Evolutionary conservation across 2,797 vertebrate species (phyloP), one percentile per base, ranked within the genome.

Genomic region (Tenualosa ilisha): DNA sequence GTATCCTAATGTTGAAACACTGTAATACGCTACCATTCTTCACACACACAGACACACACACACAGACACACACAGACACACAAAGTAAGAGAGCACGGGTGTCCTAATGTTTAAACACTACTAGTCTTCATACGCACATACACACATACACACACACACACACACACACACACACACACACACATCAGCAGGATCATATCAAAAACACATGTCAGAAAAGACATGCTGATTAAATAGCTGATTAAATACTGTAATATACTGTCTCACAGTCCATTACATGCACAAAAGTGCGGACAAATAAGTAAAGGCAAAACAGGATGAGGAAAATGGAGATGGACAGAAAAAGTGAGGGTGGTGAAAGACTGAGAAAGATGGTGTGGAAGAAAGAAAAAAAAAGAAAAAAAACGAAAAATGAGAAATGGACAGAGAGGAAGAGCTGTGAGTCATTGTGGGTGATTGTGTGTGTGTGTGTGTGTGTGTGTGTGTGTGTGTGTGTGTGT

Each of bases 371-470:
- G 54, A 56, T 22, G 20, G 54, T 22, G 20, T 56, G 54, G 17
- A 17, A 56, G 54, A 15, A 53, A 56, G 54, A 56, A 5, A 20
- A 5, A 56, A 17, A 1, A 3, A 22, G 54, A 56, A 20, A 56
- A 56, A 56, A 0, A 5, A 56, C 5, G 3, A 56, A 15, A 20
- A 3, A 20, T 3, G 20, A 20, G 1, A 56, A 3, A 56, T 56
- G 54, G 15, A 15, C 3, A 56, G 54, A 87, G 51, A 90, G 86
- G 86, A 86, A 86, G 88, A 86, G 84, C 88, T 88, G 88, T 87
- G 89, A 87, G 24, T 68, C 63, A 68, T n/a, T 6, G 24, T 68
- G 63, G 31, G 63, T 26, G 63, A 13, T 11, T 31, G 63, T 26
- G 24, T 31, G 63, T 24, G 63, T 68, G 63, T 26, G 24, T 68